Percentiles rank a stretch among this genome's conserved stretches.
Evolutionary conservation across 2,113 vertebrate genomes (phyloP).

Genomic region (Tachycineta bicolor): DNA sequence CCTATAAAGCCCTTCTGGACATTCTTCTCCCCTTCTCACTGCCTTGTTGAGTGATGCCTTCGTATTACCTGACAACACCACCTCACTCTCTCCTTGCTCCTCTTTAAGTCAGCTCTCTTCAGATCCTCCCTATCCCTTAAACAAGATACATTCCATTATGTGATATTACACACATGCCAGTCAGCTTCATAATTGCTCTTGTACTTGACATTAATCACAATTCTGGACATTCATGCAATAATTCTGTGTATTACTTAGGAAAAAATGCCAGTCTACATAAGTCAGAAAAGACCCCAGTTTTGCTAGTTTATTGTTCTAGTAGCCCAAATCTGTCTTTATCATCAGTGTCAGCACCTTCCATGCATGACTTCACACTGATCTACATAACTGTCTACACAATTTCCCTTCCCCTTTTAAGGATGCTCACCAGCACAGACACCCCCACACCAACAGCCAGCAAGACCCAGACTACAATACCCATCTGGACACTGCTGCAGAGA

Average conservation of each 20-base stretch:
- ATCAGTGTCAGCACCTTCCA: slow-evolving; percentile 34
- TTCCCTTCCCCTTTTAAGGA: background rate
- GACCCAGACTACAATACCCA: background rate
- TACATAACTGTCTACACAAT: background rate
- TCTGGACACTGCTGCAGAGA: background rate
- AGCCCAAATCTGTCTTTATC: slow-evolving; percentile 47
- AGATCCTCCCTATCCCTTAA: background rate
- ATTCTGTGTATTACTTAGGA: background rate
- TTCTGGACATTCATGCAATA: background rate
- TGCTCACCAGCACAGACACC: background rate
- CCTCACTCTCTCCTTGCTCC: background rate
- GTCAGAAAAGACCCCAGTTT: background rate
- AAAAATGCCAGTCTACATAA: background rate
- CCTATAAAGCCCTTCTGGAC: background rate
- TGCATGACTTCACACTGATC: slow-evolving; percentile 15
- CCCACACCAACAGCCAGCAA: background rate
- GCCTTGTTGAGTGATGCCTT: background rate
- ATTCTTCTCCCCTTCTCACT: background rate
- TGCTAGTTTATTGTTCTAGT: slow-evolving; percentile 34
- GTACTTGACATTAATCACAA: background rate
- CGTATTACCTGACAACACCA: background rate
- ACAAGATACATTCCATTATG: background rate
- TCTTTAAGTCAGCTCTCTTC: background rate
- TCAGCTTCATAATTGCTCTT: background rate
- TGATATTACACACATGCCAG: background rate